Conservation (phyloP, 2,113 vertebrate genomes). For the Madoqua kirkii region DNA sequence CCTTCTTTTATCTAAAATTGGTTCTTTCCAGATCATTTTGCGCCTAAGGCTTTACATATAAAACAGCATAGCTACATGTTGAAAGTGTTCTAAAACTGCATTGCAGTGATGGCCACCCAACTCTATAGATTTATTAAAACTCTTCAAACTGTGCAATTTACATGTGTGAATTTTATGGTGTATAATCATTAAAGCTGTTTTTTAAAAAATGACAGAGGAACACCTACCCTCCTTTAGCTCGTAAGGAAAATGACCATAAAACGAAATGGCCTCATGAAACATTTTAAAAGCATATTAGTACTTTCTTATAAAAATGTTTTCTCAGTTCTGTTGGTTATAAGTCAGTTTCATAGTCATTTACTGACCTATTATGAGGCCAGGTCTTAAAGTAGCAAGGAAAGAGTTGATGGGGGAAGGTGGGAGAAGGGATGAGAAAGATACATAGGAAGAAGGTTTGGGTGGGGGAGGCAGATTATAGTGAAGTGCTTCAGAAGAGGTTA, state of each 20-base stretch:
- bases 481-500: background rate
- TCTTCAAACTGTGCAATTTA: background rate
- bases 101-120: background rate
- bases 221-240: background rate
- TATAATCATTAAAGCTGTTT: background rate
- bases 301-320: slow-evolving; percentile 25
- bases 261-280: background rate
- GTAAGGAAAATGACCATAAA: background rate
- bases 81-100: slow-evolving; percentile 2
- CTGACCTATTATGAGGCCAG: background rate
- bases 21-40: background rate
- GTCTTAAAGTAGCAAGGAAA: background rate
- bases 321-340: background rate
- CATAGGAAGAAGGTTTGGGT: background rate
- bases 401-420: background rate
- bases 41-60: background rate
- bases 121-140: background rate
- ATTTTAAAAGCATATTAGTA: background rate
- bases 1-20: background rate
- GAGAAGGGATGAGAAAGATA: background rate
- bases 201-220: background rate
- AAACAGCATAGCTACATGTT: background rate
- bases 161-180: background rate
- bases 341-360: background rate
- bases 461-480: background rate